Evolutionary conservation across 2,113 vertebrate species (phyloP).

Genomic region (Cephalopholis sonnerati): DNA sequence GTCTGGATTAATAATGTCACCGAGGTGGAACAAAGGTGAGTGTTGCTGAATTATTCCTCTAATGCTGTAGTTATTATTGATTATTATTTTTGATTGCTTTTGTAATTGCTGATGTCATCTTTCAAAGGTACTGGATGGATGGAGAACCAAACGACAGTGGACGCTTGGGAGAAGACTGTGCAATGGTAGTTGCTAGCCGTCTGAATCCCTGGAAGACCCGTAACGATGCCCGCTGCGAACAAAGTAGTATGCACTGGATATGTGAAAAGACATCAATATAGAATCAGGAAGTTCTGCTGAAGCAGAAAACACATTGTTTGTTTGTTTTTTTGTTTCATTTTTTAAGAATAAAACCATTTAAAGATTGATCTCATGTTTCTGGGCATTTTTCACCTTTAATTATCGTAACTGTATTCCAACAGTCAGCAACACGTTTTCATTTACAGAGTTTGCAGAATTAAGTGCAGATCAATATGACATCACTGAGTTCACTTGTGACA

Average conservation of each 20-base stretch:
- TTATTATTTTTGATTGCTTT: not conserved
- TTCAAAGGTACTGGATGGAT: conserved; percentile 63
- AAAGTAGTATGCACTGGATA: conserved; percentile 22
- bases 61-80: not conserved
- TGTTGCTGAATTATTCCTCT: not conserved
- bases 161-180: conserved; percentile 36
- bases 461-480: too few species aligned
- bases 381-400: too few species aligned
- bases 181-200: not conserved
- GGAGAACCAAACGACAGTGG: conserved; percentile 28
- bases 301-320: not conserved
- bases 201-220: conserved; percentile 44
- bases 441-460: too few species aligned
- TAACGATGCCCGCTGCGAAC: not conserved
- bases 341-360: too few species aligned
- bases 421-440: too few species aligned
- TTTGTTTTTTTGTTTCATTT: too few species aligned
- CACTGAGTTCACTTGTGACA: too few species aligned
- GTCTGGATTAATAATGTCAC: conserved; percentile 70
- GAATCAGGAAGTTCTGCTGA: not conserved
- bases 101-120: not conserved
- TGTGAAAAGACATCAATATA: conserved; percentile 54
- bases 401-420: too few species aligned
- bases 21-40: conserved; percentile 46
- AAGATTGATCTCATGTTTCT: not conserved